Base-by-base conservation (phyloP, 2,888 invertebrate genomes). In the Lucinisca nassula region DNA sequence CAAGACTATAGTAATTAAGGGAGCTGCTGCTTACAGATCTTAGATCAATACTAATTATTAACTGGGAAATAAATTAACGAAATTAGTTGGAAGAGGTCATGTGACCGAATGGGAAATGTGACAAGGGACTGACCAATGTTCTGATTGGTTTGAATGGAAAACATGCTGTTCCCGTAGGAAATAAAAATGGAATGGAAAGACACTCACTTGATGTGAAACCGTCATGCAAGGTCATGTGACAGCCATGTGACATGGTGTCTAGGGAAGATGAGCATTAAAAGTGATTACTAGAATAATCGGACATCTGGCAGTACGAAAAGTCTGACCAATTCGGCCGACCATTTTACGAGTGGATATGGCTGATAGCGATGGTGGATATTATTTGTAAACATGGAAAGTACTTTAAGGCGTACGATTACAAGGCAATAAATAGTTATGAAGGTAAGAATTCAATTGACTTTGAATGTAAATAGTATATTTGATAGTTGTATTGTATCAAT, bases 311-410 rank as follows among this genome's bases (percentile, higher is more conserved):
- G 27, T 3, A 30, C 21, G 30, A 30, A 8, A 61, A 10, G 61
- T 14, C 21, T 27, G 61, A 61, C 61, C 24, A n/a, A 12, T n/a
- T 61, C n/a, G 74, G 67, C 35, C 35, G 67, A 67, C 67, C 35
- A 35, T 32, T 67, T 35, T 17, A 8, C 32, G 67, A 30, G 35
- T 77, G 72, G 49, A 24, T 27, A 74, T 74, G 74, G 74, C 74
- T 17, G 24, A 14, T 49, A 77, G 90, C 82, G 87, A 93, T 93
- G 92, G 92, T 94, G 78, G 94, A 94, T 84, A 92, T 95, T 70
- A 89, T 94, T 40, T 94, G 94, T 88, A 91, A 93, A 73, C 92
- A 92, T 89, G 95, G 95, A 75, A 89, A 89, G 67, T 95, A 93
- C 89, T 93, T 94, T 89, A 90, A 88, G 75, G 81, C 87, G 74